These are phyloP conservation scores for Drosophila rufa DNA, from an alignment of 1,140 invertebrate species.

Conservation along the genomic window DNA sequence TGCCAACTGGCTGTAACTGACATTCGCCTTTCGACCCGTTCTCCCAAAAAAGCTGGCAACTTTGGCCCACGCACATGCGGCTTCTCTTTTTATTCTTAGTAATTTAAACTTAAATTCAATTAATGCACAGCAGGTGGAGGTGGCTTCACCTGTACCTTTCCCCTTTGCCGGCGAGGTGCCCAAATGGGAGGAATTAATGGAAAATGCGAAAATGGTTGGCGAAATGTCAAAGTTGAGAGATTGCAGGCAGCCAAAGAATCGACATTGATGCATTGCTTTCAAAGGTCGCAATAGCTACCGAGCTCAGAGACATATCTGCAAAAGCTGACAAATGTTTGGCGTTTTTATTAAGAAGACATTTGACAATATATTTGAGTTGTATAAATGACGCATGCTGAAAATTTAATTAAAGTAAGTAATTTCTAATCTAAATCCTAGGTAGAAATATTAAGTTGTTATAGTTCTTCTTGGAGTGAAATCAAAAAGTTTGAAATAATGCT, in stretches of 20 bases:
- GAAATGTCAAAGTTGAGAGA: slow-evolving; percentile 38
- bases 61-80: slow-evolving; percentile 21
- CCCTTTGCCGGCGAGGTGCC: too few species aligned
- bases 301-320: not conserved
- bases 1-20: slow-evolving; percentile 26
- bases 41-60: slow-evolving; percentile 12
- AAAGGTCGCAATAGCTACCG: slow-evolving; percentile 1
- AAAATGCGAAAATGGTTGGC: slow-evolving; percentile 6
- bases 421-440: not conserved
- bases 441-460: too few species aligned
- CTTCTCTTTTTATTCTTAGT: not conserved
- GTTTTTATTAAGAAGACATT: slow-evolving; percentile 2
- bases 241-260: slow-evolving; percentile 17
- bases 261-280: slow-evolving; percentile 23
- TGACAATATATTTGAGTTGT: not conserved
- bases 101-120: slow-evolving; percentile 44
- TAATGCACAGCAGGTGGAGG: slow-evolving; percentile 40
- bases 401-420: not conserved
- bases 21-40: slow-evolving; percentile 6
- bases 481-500: too few species aligned
- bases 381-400: not conserved
- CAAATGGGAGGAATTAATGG: slow-evolving; percentile 15
- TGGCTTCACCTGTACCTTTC: not conserved
- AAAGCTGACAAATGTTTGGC: slow-evolving; percentile 8
- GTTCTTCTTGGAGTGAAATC: too few species aligned